A percentile compares a stretch with the other conserved stretches of the same genome.
Evolutionary conservation across 2,113 vertebrate species (phyloP).

Genomic region (Oncorhynchus kisutch): DNA sequence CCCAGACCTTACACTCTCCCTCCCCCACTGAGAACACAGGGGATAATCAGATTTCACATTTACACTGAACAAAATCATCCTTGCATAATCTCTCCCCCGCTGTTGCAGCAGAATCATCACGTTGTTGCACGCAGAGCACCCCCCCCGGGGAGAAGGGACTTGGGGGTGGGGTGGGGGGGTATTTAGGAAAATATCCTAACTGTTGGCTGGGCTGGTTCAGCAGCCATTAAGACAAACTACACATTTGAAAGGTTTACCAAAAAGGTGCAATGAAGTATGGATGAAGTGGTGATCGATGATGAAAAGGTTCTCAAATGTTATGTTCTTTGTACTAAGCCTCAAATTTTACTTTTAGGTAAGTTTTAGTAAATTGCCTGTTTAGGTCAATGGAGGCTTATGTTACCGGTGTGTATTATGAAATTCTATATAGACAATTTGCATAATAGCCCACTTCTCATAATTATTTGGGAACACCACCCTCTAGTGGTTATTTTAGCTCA

Average conservation of each 20-base stretch:
- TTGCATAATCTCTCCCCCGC: conserved; percentile 55
- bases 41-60: conserved; percentile 77
- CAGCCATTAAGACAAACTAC: not conserved
- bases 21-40: conserved; percentile 37
- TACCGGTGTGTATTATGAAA: not conserved
- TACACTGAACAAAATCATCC: conserved; percentile 71
- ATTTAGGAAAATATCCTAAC: not conserved
- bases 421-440: not conserved
- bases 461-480: not conserved
- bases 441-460: not conserved
- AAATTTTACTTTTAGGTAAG: not conserved
- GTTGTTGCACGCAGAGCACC: conserved; percentile 37
- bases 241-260: not conserved
- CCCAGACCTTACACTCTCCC: conserved; percentile 12
- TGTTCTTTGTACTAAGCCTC: too few species aligned
- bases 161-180: not conserved
- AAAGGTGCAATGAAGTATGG: not conserved
- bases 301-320: too few species aligned
- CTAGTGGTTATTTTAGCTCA: not conserved
- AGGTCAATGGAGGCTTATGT: not conserved
- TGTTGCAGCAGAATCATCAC: conserved; percentile 49
- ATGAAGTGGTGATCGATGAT: too few species aligned
- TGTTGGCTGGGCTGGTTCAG: not conserved
- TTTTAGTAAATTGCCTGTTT: not conserved
- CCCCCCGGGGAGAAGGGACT: not conserved